These are phyloP conservation scores for Spermophilus dauricus DNA, from an alignment of 2,113 vertebrate genomes.

Conservation along the genomic window DNA sequence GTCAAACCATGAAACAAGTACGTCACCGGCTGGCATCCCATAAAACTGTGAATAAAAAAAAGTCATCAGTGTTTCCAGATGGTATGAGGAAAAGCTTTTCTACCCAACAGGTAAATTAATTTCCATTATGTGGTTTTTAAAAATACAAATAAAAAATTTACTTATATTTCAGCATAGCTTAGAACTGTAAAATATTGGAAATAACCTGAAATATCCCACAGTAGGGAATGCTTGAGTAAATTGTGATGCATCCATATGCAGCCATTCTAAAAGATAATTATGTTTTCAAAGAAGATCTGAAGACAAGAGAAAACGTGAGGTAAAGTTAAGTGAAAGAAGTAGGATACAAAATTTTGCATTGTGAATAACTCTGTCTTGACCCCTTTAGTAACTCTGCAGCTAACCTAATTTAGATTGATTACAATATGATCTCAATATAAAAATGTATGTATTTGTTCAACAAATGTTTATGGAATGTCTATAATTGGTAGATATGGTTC, in stretches of 20 bases:
- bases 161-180: constrained; percentile 35
- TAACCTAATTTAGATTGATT: constrained; percentile 6
- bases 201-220: constrained; percentile 36
- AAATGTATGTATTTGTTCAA: constrained; percentile 1
- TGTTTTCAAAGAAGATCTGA: constrained; percentile 36
- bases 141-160: constrained; percentile 47
- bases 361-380: constrained; percentile 9
- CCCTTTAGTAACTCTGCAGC: not conserved
- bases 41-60: constrained; percentile 84
- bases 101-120: constrained; percentile 87
- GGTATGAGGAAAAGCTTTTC: constrained; percentile 78
- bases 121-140: constrained; percentile 18
- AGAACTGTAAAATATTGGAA: constrained; percentile 55
- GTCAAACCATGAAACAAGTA: constrained; percentile 89
- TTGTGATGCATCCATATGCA: not conserved
- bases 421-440: not conserved
- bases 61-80: constrained; percentile 80
- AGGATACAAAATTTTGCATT: constrained; percentile 43
- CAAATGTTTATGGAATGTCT: constrained; percentile 13
- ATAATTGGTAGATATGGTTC: not conserved
- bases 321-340: constrained; percentile 55
- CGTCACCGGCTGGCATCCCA: constrained; percentile 91
- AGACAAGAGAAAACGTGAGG: constrained; percentile 2
- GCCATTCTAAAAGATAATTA: constrained; percentile 25
- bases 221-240: not conserved